These are phyloP conservation scores for Pectinophora gossypiella DNA, from an alignment of 1,140 invertebrate species.

Conservation along the genomic window DNA sequence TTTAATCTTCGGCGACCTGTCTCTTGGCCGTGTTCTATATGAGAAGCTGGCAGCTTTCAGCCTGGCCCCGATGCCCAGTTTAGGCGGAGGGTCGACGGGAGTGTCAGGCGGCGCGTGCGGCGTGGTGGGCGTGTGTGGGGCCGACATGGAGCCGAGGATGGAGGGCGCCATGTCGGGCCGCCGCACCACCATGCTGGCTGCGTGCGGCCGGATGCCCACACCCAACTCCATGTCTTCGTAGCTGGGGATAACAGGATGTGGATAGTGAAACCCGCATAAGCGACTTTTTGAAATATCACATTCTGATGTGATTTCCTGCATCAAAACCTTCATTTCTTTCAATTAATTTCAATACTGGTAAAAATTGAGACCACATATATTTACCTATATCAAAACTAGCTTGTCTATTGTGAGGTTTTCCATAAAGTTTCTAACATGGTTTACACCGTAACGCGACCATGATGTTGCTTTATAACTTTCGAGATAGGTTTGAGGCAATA, in stretches of 20 bases:
- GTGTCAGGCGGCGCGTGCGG: constrained; percentile 10
- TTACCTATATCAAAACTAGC: too few relatives aligned
- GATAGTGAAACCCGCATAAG: not conserved
- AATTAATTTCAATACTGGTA: too few relatives aligned
- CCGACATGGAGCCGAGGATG: constrained; percentile 28
- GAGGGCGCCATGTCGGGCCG: constrained; percentile 36
- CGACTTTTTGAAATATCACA: too few relatives aligned
- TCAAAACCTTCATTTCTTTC: too few relatives aligned
- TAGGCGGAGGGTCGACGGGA: constrained; percentile 10
- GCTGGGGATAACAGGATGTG: constrained; percentile 17
- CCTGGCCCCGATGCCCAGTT: constrained; percentile 27
- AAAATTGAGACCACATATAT: too few relatives aligned
- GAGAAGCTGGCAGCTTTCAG: constrained; percentile 64
- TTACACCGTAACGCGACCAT: too few relatives aligned
- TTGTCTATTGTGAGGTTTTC: too few relatives aligned
- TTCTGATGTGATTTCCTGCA: too few relatives aligned
- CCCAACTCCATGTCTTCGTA: constrained; percentile 33
- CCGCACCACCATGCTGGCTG: constrained; percentile 49
- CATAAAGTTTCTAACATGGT: too few relatives aligned
- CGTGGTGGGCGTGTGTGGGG: constrained; percentile 44
- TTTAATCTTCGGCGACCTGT: constrained; percentile 40
- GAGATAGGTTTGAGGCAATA: too few relatives aligned
- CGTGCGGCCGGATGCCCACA: constrained; percentile 35
- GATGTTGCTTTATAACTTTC: too few relatives aligned
- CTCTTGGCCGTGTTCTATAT: constrained; percentile 41